Evolutionary conservation across 2,113 vertebrate genomes (phyloP).

Genomic region (Genyomyrus donnyi): DNA sequence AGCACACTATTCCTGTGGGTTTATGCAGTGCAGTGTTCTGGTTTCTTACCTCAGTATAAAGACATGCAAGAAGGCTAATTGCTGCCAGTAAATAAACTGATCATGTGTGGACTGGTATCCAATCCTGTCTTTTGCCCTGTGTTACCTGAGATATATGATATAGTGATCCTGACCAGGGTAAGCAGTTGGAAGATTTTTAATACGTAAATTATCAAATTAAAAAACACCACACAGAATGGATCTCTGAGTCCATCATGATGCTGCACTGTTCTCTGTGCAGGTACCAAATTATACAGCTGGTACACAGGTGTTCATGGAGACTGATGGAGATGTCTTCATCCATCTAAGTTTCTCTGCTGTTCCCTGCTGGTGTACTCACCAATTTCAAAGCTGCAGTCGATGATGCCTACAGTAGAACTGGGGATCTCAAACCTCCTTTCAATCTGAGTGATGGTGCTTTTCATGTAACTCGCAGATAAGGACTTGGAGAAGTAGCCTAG

Average conservation of each 20-base stretch:
- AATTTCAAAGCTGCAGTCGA: constrained; percentile 87
- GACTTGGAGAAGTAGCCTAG: constrained; percentile 72
- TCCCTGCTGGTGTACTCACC: constrained; percentile 52
- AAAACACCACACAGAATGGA: background rate
- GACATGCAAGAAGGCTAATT: background rate
- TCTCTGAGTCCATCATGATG: background rate
- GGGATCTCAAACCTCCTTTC: constrained; percentile 82
- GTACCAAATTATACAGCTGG: background rate
- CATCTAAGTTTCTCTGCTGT: background rate
- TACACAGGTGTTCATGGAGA: background rate
- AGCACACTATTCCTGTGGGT: background rate
- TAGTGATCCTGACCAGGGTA: background rate
- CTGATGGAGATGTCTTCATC: background rate
- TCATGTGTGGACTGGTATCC: background rate
- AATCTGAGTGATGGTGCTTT: constrained; percentile 84
- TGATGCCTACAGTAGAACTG: constrained; percentile 66
- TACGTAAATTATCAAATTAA: background rate
- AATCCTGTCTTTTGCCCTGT: background rate
- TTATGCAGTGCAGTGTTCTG: background rate
- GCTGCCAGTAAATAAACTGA: background rate
- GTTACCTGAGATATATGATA: background rate
- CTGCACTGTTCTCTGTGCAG: background rate
- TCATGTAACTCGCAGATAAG: constrained; percentile 69
- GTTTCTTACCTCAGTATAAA: background rate
- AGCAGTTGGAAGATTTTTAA: background rate